These are phyloP conservation scores for Upupa epops DNA, from an alignment of 2,113 vertebrate species.

Conservation along the genomic window DNA sequence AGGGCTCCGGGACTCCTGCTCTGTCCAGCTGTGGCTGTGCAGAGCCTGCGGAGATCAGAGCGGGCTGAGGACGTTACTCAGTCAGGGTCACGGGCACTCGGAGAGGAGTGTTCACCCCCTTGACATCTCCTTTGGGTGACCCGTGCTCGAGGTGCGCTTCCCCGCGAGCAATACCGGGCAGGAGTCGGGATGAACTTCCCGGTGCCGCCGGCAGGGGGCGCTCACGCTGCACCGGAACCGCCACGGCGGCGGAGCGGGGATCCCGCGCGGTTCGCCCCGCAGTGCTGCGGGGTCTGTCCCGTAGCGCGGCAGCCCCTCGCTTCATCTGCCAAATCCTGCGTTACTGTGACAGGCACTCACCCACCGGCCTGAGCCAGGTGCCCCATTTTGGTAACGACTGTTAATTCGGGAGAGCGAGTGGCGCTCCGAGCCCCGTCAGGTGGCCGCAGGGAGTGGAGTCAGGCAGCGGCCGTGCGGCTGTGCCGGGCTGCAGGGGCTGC, in stretches of 20 bases:
- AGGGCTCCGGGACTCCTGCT: neutral
- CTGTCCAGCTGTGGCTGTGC: rapidly evolving
- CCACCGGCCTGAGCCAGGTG: neutral
- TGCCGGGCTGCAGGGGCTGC: neutral
- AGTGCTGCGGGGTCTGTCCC: too few species aligned
- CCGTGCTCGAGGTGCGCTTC: rapidly evolving
- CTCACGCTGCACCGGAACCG: neutral
- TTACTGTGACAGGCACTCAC: rapidly evolving
- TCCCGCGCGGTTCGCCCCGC: too few species aligned
- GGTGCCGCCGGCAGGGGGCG: constrained; percentile 31
- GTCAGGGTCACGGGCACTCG: neutral
- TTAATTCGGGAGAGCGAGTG: neutral
- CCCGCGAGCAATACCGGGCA: neutral
- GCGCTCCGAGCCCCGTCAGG: rapidly evolving
- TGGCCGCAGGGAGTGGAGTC: neutral
- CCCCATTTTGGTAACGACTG: rapidly evolving
- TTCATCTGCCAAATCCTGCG: neutral
- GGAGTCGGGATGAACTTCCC: neutral
- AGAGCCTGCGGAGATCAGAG: neutral
- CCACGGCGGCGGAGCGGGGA: too few species aligned
- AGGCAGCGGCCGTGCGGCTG: neutral
- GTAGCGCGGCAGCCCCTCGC: neutral
- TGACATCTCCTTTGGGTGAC: rapidly evolving
- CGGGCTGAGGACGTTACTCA: neutral
- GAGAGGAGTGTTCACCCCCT: rapidly evolving